Evolutionary conservation across 2,888 invertebrate species (phyloP), one percentile per base, ranked within the genome.

Genomic region (Trachelus tabidus): DNA sequence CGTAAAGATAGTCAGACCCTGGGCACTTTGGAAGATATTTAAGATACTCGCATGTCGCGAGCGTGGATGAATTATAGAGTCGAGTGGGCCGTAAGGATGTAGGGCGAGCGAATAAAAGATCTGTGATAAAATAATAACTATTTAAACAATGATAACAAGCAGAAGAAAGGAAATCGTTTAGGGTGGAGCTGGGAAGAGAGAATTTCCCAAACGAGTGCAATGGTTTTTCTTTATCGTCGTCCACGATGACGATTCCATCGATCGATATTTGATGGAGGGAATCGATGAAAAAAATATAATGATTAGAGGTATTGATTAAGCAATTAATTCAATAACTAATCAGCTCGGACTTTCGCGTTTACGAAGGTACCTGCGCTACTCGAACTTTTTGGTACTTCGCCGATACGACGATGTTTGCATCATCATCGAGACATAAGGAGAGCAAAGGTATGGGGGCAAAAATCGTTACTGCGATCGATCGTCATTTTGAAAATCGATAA

Each of bases 61-160:
- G 6, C 23, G 56, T 23, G 23, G 23, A 56, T 9, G 56, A 23
- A 56, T 56, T 34, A 73, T 76, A 79, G 73, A 77, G 77, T 80
- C 81, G 75, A 77, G 77, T 79, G 74, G 80, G 77, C 75, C 80
- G 79, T 73, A 73, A 78, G 77, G 71, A 74, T 76, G 75, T 77
- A 86, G 89, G 85, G 89, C 88, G 87, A 87, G 89, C 89, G 90
- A 91, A 91, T 90, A 89, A 91, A 92, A 92, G 92, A 92, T 92
- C 92, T 92, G 92, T 92, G 92, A 92, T 92, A 92, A 84, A 84
- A 81, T 69, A 75, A 80, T 73, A 78, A 85, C 82, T 85, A 85
- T 83, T 84, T 85, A 86, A 86, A 85, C 84, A 84, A 85, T 86
- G 84, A 80, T 82, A n/a, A 75, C 37, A 68, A 68, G 34, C 69